Conservation (phyloP, 2,888 invertebrate genomes). For the Drosophila anomelani region DNA sequence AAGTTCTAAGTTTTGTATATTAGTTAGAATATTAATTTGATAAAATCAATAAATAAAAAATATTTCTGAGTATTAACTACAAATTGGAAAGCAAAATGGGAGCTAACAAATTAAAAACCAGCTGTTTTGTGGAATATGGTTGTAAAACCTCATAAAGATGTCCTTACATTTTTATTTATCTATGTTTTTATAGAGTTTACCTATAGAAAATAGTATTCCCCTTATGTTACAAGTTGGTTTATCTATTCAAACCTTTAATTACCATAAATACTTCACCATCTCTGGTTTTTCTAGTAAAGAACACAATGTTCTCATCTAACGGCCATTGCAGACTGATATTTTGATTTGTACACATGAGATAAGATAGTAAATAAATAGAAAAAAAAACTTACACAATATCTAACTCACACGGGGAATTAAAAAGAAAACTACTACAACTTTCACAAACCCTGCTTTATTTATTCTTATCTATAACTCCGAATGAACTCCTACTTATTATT, state of each 20-base stretch:
- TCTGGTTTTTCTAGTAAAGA: not conserved
- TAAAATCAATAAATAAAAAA: not conserved
- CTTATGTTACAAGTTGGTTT: not conserved
- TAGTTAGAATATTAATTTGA: too few species aligned
- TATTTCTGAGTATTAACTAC: not conserved
- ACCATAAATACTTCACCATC: not conserved
- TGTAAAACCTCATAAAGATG: accelerated
- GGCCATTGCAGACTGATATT: constrained; percentile 7
- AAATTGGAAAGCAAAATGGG: accelerated
- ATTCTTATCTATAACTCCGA: constrained; percentile 1
- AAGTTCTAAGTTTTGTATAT: too few species aligned
- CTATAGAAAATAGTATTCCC: not conserved
- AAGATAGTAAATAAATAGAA: constrained; percentile 46
- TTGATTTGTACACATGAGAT: constrained; percentile 40
- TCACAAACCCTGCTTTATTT: constrained; percentile 2
- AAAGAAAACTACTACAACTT: not conserved
- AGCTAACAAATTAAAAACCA: not conserved
- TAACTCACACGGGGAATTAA: not conserved
- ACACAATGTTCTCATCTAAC: too few species aligned
- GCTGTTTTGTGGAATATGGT: not conserved
- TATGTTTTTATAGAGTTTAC: not conserved
- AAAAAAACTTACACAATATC: not conserved
- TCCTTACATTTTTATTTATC: not conserved
- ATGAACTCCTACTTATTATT: constrained; percentile 5
- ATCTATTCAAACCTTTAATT: not conserved